phyloP scores from a whole-genome alignment of 2,888 invertebrate species.

The Netelia fuscicornis region DNA sequence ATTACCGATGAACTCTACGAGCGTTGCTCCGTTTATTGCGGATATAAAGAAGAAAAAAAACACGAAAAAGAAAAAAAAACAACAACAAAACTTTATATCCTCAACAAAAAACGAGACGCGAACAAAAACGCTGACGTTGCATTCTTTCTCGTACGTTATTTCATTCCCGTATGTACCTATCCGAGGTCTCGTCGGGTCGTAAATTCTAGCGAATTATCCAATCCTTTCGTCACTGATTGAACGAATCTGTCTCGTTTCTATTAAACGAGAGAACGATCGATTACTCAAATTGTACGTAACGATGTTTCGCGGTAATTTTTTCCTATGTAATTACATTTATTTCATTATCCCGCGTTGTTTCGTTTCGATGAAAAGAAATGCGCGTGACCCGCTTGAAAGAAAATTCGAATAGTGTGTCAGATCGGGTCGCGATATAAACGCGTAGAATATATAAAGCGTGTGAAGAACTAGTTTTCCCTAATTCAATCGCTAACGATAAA shows the following conservation, averaged over 20 bases:
- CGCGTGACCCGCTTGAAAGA: neutral
- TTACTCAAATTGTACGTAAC: neutral
- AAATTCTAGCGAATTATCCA: neutral
- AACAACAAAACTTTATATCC: neutral
- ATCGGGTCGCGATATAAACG: conserved; percentile 11
- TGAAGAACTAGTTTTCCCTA: conserved; percentile 69
- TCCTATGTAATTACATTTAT: neutral
- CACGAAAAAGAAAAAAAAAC: neutral
- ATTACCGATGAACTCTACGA: conserved; percentile 45
- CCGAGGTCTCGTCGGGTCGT: neutral
- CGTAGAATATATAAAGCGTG: conserved; percentile 52
- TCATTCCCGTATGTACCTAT: neutral
- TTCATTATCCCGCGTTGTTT: neutral
- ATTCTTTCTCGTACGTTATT: conserved; percentile 1
- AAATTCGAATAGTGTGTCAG: neutral
- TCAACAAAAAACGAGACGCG: neutral
- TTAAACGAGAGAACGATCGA: neutral
- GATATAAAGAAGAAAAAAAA: conserved; percentile 15
- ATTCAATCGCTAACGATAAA: conserved; percentile 65
- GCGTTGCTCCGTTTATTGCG: conserved; percentile 43
- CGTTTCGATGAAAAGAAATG: neutral
- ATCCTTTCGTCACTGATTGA: neutral
- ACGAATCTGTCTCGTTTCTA: neutral
- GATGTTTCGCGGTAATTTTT: neutral
- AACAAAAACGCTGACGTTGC: neutral